These are phyloP conservation scores for Prionailurus bengalensis DNA, from an alignment of 2,113 vertebrate genomes.

Conservation along the genomic window DNA sequence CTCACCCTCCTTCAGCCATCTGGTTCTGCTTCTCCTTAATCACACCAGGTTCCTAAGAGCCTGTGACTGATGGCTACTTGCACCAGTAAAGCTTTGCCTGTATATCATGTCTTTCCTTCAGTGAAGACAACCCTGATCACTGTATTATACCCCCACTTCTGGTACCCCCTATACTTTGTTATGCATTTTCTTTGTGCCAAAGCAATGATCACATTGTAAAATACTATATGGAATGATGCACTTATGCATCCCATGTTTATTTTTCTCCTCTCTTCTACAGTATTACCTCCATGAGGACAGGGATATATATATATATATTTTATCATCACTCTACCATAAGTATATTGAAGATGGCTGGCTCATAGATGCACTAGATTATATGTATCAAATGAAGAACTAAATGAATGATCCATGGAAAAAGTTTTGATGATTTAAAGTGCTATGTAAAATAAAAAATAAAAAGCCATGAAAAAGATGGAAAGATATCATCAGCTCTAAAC, in stretches of 20 bases:
- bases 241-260: no score
- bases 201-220: background rate
- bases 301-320: no score
- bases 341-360: background rate
- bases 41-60: background rate
- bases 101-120: background rate
- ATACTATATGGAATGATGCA: background rate
- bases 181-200: background rate
- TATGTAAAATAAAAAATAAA: background rate
- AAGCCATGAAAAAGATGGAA: background rate
- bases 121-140: background rate
- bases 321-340: background rate
- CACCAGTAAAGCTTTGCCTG: background rate
- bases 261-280: background rate
- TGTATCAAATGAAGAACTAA: background rate
- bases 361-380: background rate
- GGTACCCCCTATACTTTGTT: background rate
- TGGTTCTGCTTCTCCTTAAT: background rate
- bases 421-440: background rate
- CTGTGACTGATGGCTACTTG: background rate
- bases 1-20: background rate
- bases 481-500: background rate
- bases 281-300: background rate
- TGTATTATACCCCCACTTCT: background rate
- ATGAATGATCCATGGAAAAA: background rate